Base-by-base conservation (phyloP, 2,113 vertebrate genomes). In the Platichthys flesus region DNA sequence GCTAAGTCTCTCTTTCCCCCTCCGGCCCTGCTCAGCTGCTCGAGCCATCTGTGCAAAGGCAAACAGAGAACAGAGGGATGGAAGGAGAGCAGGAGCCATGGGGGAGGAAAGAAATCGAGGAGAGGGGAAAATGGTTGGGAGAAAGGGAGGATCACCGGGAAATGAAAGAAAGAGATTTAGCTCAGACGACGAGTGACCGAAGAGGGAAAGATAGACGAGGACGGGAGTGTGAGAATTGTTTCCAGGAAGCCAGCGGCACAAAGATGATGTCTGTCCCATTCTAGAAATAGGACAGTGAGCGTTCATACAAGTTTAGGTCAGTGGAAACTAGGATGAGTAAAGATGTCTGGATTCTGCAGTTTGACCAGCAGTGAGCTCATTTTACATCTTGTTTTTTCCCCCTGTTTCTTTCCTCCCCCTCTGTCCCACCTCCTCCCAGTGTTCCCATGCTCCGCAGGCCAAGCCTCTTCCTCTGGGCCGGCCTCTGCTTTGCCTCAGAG, bases 11-110 rank as follows among this genome's bases (percentile, higher is more conserved):
- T 13, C 64, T 64, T 67, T 69, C 64, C 76, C 90, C 90, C 88
- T 85, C 90, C 80, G 89, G 89, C 78, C 75, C 79, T 79, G 87
- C 92, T 95, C 93, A 94, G 93, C 94, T 94, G 94, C 91, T 88
- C 78, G 3, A 76, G 87, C 93, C 94, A 94, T 95, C 94, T 94
- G 94, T 89, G 87, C 83, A 71, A 90, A 88, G 74, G 81, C 81
- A 91, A 92, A 92, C 91, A 91, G 90, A 91, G 91, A 91, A 87
- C 89, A 92, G 90, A 88, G 88, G 74, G 79, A 84, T 88, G 72
- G 76, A 87, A 18, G 75, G 63, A 64, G 83, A 78, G 72, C 31
- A 54, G 74, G 71, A 62, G 78, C 54, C n/a, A 9, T 52, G 83
- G 67, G 67, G 70, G 63, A 47, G 68, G 75, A 82, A 63, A 49